Evolutionary conservation across 1,140 invertebrate species (phyloP).

Genomic region (Leucophenga varia): DNA sequence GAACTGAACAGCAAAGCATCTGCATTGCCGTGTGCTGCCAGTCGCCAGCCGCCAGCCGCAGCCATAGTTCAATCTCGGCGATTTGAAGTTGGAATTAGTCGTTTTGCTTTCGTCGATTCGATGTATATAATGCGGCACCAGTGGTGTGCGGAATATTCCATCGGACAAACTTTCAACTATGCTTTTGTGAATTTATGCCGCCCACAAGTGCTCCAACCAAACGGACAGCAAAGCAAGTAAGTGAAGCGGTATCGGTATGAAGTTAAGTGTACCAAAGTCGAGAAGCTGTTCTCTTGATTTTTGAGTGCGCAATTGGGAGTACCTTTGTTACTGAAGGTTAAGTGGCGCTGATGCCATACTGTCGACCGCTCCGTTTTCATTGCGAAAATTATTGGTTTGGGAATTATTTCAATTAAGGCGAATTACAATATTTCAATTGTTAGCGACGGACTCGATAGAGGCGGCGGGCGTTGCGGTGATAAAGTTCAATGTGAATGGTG

Average conservation of each 20-base stretch:
- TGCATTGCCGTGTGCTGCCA: conserved; percentile 29
- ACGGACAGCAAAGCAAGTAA: background rate
- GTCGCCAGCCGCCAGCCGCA: conserved; percentile 8
- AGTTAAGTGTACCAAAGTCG: background rate
- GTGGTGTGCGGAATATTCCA: conserved; percentile 12
- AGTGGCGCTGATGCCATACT: conserved; percentile 25
- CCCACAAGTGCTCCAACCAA: conserved; percentile 13
- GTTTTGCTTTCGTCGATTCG: conserved; percentile 48
- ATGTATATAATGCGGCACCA: no score
- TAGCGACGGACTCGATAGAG: conserved; percentile 3
- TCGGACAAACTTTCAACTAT: conserved; percentile 19
- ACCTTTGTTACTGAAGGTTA: conserved; percentile 34
- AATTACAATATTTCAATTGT: conserved; percentile 37
- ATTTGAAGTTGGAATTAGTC: conserved; percentile 47
- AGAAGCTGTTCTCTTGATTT: conserved; percentile 29
- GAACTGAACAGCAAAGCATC: conserved; percentile 35
- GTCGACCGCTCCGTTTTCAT: conserved; percentile 12
- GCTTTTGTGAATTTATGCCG: conserved; percentile 49
- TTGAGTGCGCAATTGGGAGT: conserved; percentile 52
- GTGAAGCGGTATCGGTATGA: background rate
- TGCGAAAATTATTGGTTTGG: conserved; percentile 40
- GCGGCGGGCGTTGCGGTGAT: no score
- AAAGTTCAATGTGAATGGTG: no score
- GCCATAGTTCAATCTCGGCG: conserved; percentile 34
- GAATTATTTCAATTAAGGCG: conserved; percentile 55